Conservation (phyloP, 2,888 invertebrate genomes). For the Caenorhabditis zanzibari region DNA sequence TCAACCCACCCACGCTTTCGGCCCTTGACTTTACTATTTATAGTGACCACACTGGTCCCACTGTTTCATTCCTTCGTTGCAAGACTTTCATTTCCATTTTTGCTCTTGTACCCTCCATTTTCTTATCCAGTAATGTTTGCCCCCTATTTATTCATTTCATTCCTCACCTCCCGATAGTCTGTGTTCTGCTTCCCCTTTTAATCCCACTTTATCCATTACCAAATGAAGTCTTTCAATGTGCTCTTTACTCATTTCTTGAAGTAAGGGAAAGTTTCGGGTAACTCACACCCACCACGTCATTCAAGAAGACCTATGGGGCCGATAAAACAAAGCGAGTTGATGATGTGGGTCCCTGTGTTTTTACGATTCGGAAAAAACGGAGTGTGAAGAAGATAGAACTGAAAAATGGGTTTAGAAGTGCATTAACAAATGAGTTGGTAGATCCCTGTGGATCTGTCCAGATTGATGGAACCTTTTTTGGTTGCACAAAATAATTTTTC, state of each 20-base stretch:
- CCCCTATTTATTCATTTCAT: constrained; percentile 42
- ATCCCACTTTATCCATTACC: constrained; percentile 48
- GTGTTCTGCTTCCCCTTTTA: constrained; percentile 40
- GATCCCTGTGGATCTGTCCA: too few relatives aligned
- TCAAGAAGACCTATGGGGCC: constrained; percentile 42
- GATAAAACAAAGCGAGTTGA: constrained; percentile 55
- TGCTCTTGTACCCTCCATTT: neutral
- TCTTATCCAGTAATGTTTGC: neutral
- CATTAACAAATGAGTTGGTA: constrained; percentile 21
- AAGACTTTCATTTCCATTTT: constrained; percentile 2
- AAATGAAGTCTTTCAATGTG: constrained; percentile 50
- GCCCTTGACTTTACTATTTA: constrained; percentile 61
- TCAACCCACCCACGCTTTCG: constrained; percentile 59
- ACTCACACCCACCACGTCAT: constrained; percentile 44
- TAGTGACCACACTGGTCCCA: constrained; percentile 33
- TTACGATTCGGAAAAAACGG: constrained; percentile 43
- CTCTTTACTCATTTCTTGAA: constrained; percentile 34
- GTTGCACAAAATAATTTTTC: too few relatives aligned
- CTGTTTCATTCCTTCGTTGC: neutral
- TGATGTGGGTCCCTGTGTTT: constrained; percentile 42
- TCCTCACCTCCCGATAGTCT: constrained; percentile 10
- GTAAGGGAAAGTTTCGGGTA: neutral
- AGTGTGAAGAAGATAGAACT: neutral
- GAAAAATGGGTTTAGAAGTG: constrained; percentile 13
- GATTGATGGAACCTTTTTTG: neutral